A percentile compares a stretch with the other conserved stretches of the same genome.
These are phyloP conservation scores for Rhinella marina DNA, from an alignment of 2,797 vertebrate genomes.

Conservation along the genomic window DNA sequence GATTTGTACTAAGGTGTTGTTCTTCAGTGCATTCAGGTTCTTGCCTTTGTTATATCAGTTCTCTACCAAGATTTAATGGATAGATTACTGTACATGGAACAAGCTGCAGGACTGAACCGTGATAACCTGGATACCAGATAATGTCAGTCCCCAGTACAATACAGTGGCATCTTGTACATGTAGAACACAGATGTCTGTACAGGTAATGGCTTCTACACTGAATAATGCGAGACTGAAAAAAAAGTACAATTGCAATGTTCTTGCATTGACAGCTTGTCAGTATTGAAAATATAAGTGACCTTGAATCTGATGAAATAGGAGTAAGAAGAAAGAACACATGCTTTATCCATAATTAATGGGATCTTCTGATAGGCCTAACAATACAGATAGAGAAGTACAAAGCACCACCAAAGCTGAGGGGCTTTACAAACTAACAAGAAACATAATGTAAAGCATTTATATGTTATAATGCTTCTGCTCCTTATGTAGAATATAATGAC, in stretches of 20 bases:
- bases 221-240: constrained; percentile 35
- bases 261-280: not conserved
- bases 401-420: not conserved
- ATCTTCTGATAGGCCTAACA: not conserved
- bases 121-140: constrained; percentile 44
- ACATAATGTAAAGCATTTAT: not conserved
- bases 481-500: not conserved
- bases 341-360: constrained; percentile 10
- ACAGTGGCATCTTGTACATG: not conserved
- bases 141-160: constrained; percentile 23
- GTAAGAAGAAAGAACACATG: not conserved
- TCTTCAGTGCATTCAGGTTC: not conserved
- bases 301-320: not conserved
- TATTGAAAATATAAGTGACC: constrained; percentile 16
- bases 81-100: constrained; percentile 33
- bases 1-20: not conserved
- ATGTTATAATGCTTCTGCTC: not conserved
- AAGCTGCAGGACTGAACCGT: constrained; percentile 21
- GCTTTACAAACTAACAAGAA: constrained; percentile 6
- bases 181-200: not conserved
- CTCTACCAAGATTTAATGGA: constrained; percentile 22
- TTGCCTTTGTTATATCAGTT: constrained; percentile 2
- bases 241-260: not conserved
- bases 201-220: not conserved
- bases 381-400: not conserved